These are phyloP conservation scores for Capromys pilorides DNA, from an alignment of 2,797 vertebrate genomes.

Conservation along the genomic window DNA sequence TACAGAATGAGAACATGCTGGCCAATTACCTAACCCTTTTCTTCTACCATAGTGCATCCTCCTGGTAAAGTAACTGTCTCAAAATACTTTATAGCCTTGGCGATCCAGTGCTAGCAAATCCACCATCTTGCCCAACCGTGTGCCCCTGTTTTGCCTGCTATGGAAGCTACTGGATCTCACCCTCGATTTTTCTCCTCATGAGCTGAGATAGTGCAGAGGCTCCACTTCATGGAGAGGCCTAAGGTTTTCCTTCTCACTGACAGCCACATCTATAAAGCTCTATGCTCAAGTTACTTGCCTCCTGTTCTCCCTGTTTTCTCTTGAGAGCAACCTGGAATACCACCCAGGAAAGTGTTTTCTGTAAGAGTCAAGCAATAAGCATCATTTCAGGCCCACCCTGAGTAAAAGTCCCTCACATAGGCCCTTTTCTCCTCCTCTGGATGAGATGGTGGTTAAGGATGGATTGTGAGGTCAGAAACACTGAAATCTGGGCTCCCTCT, in stretches of 20 bases:
- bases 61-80: background rate
- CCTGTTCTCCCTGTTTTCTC: background rate
- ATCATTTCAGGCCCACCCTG: background rate
- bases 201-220: background rate
- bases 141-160: background rate
- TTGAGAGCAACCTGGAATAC: background rate
- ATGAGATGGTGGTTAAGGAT: background rate
- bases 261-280: background rate
- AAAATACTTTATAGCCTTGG: background rate
- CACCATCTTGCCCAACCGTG: background rate
- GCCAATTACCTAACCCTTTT: background rate
- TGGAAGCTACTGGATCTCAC: background rate
- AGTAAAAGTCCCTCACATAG: background rate
- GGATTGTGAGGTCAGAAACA: background rate
- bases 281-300: background rate
- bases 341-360: constrained; percentile 22
- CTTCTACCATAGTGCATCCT: background rate
- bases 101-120: background rate
- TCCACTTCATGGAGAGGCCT: background rate
- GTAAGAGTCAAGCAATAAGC: background rate
- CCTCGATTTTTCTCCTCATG: background rate
- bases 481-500: background rate
- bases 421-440: background rate
- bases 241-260: background rate
- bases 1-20: background rate